Base-by-base conservation (phyloP, 2,113 vertebrate species). In the Sarotherodon lohbergeri region DNA sequence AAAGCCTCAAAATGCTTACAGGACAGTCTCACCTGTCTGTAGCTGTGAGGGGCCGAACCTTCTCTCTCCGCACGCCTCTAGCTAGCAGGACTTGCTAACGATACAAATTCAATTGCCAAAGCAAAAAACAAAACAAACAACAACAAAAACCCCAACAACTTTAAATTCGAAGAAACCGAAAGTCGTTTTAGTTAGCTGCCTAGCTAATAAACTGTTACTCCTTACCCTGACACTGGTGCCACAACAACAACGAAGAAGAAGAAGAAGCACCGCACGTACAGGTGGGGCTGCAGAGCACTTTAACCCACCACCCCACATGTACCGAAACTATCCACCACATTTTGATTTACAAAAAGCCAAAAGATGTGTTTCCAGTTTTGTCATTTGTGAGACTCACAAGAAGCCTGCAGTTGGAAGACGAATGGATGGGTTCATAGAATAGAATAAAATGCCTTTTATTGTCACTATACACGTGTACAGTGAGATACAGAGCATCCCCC, bases 381-480 rank as follows among this genome's bases (percentile, higher is more conserved):
- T 48, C 24, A 76, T 76, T 48, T 48, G n/a, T 27, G 68, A 73
- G 22, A 73, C 41, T 73, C 22, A 29, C 22, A 73, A 16, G 16
- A 50, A 7, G 4, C 48, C 48, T 17, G 48, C 6, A 17, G 48
- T 6, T 34, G 34, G 34, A 34, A 34, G 17, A 66, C 32, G 32
- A 63, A 63, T 12, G 59, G 61, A 22, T 39, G 61, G 19, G 6
- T 2, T 66, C 61, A 39, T 1, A 66, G 0, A 66, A 0, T 34
- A n/a, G 34, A 66, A 36, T 3, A 66, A n/a, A 66, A 22, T 22
- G 10, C 6, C 17, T 13, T 22, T 66, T 39, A 22, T 66, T 66
- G 34, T 66, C 61, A 22, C 34, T 13, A 22, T 36, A 2, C 17
- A 39, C 0, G 57, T 66, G 17, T 3, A 66, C 61, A n/a, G 19